Evolutionary conservation across 2,888 invertebrate genomes (phyloP).

Genomic region (Cerceris rybyensis): DNA sequence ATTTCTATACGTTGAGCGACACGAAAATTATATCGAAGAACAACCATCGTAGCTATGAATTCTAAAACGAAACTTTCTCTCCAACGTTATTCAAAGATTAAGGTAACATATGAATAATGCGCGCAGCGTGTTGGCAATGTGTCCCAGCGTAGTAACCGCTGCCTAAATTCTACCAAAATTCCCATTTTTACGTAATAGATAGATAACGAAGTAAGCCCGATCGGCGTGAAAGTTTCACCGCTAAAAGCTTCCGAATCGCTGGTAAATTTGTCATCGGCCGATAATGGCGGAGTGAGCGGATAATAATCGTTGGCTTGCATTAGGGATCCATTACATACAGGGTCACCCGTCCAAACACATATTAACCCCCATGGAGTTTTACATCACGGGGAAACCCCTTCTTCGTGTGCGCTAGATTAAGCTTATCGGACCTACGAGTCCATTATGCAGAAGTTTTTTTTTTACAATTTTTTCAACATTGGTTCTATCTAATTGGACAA

Average conservation of each 20-base stretch:
- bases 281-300: conserved; percentile 46
- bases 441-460: not conserved
- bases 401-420: conserved; percentile 23
- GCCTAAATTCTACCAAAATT: conserved; percentile 26
- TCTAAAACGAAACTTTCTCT: no score
- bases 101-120: not conserved
- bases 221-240: conserved; percentile 54
- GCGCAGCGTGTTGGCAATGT: not conserved
- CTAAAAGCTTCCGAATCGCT: conserved; percentile 63
- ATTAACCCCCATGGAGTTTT: conserved; percentile 60
- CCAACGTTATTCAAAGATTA: no score
- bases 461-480: not conserved
- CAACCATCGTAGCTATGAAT: no score
- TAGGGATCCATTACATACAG: conserved; percentile 64
- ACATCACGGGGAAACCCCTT: conserved; percentile 31
- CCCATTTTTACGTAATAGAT: conserved; percentile 33
- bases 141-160: not conserved
- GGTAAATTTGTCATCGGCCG: conserved; percentile 63
- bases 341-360: conserved; percentile 62
- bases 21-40: no score
- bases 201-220: conserved; percentile 53
- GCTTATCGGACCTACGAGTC: conserved; percentile 20
- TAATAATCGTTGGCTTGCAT: conserved; percentile 61
- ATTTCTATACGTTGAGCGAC: no score
- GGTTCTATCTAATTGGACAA: not conserved